Evolutionary conservation across 2,797 vertebrate genomes (phyloP), one percentile per base, ranked within the genome.

Genomic region (Mareca strepera): DNA sequence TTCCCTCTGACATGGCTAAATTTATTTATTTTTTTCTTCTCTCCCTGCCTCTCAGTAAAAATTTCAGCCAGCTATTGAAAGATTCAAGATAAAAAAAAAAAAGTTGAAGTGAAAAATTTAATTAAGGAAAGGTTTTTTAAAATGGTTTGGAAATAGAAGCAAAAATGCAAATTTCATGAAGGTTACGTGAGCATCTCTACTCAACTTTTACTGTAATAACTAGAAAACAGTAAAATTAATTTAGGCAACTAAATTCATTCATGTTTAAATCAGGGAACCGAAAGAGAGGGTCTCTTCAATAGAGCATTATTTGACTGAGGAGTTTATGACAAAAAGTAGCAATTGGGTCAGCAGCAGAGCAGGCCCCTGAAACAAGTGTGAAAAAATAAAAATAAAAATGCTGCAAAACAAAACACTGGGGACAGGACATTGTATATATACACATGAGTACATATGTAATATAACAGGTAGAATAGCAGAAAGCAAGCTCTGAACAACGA

Each of bases 361-460:
- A 39, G 33, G 14, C 37, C 80, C 82, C 48, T 62, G 56, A 72
- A 92, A 92, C 44, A 86, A 25, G 5, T 1, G 0, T 31, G n/a
- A 0, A 5, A 26, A n/a, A 6, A 11, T 10, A 10, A 3, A 0
- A 5, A 26, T 22, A 5, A 12, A 10, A 3, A 13, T 13, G 28
- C 6, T 46, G 50, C 55, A 83, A 69, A 59, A 8, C 25, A 73
- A 69, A 95, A 75, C n/a, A 66, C 9, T 44, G 43, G 41, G 33
- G 33, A 35, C 33, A 7, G 33, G 33, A 9, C 43, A 18, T 43
- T 37, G 18, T 23, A 3, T 6, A 4, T 3, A 21, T 22, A 12
- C 44, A 33, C 25, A 18, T 10, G 4, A 1, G 0, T 39, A n/a
- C 3, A 3, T 59, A 29, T 44, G 15, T 35, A 33, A 21, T 18